These are phyloP conservation scores for Aplocera efformata DNA, from an alignment of 2,888 invertebrate genomes.

Conservation along the genomic window DNA sequence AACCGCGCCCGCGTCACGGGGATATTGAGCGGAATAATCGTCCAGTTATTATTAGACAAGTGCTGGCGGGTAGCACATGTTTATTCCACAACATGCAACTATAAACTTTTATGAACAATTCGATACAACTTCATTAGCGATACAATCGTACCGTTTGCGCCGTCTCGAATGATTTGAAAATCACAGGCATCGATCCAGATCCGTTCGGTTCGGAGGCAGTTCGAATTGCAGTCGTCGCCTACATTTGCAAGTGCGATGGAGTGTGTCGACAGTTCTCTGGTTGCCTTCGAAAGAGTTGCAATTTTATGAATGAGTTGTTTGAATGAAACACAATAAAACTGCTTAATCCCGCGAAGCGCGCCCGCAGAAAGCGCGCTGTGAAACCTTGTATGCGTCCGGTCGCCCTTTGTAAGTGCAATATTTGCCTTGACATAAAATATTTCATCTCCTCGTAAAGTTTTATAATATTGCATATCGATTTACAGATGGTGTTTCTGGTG, in stretches of 20 bases:
- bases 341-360: conserved; percentile 47
- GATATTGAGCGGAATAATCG: conserved; percentile 60
- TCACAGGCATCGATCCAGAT: conserved; percentile 37
- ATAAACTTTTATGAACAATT: conserved; percentile 65
- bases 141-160: conserved; percentile 43
- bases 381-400: conserved; percentile 47
- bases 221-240: conserved; percentile 36
- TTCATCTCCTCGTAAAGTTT: conserved; percentile 59
- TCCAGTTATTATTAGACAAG: conserved; percentile 67
- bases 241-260: conserved; percentile 55
- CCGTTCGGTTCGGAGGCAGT: conserved; percentile 39
- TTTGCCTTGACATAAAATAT: conserved; percentile 47
- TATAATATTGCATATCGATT: conserved; percentile 41
- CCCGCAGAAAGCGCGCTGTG: conserved; percentile 47
- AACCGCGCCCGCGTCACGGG: conserved; percentile 53
- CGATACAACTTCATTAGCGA: conserved; percentile 70
- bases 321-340: conserved; percentile 73
- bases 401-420: conserved; percentile 47
- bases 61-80: conserved; percentile 61
- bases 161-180: conserved; percentile 43
- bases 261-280: conserved; percentile 57
- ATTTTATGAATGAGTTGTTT: conserved; percentile 79
- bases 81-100: conserved; percentile 55
- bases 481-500: conserved; percentile 23
- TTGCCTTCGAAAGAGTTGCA: conserved; percentile 64